Base-by-base conservation (phyloP, 2,797 vertebrate genomes). In the Melanogrammus aeglefinus region DNA sequence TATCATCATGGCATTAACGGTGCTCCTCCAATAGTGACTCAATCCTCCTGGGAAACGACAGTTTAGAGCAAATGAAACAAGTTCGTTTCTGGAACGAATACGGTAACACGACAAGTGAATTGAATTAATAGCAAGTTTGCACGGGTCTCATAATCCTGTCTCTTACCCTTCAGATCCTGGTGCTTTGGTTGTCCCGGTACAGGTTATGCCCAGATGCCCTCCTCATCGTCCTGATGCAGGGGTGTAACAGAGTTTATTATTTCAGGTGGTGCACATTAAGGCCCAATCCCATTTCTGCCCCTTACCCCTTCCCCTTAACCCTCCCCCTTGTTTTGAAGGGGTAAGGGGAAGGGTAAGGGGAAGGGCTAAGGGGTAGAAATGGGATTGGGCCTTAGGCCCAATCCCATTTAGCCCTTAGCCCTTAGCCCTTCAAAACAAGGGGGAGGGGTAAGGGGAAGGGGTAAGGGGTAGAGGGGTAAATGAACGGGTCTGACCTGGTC, bases 201-300 rank as follows among this genome's bases (percentile, higher is more conserved):
- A 39, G 90, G 93, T 95, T 97, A 99, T 87, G 98, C 98, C 98
- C 98, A 99, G 92, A 99, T 99, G 87, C 98, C 98, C 94, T 99
- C 98, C 92, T 99, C 98, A 51, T 99, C 98, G 93, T 99, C 98
- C 98, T 99, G 93, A 69, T 84, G 79, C 88, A 84, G 77, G 76
- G n/a, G 84, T 83, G 88, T 88, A 88, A 83, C 83, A 91, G 78
- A 86, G 80, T 71, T 75, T 82, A 75, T 85, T 78, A 82, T 16
- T 57, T 38, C 69, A 78, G 75, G 82, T 79, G 85, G 12, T 57
- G 39, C 36, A 81, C 66, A 41, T 78, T 74, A 77, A 84, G 31
- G 31, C 31, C 31, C 31, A 31, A 31, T 31, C 31, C 31, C 31
- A 31, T 31, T 31, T 31, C 31, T 31, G 3, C 31, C 31, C 31